Evolutionary conservation across 2,888 invertebrate genomes (phyloP), one percentile per base, ranked within the genome.

Genomic region (Drosophila niveifrons): DNA sequence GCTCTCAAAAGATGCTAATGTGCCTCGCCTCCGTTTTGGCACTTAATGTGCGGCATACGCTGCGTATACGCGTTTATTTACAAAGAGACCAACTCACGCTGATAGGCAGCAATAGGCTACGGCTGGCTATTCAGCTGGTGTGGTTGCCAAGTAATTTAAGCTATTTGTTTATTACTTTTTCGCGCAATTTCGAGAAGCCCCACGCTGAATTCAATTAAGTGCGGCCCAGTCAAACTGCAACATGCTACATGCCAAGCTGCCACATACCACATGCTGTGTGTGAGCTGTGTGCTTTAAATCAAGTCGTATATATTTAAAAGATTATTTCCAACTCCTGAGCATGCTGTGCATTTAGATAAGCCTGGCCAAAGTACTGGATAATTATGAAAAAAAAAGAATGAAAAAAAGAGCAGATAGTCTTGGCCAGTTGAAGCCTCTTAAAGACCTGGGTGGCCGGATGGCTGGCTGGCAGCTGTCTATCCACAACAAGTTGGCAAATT

Each of bases 1-100:
- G 52, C 41, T 9, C 10, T 15, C 31, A 46, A 15, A 46, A 46
- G 65, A 66, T 78, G 74, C 69, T 78, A 74, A 76, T 74, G 65
- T 78, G 47, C 63, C 63, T 58, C 41, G 17, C 18, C 7, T 18
- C 47, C 55, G 62, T 56, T 62, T 47, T 47, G 18, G 31, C 43
- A 31, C 36, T 46, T 78, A 84, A 73, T 84, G 56, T 48, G 64
- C 50, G 70, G 74, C 82, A 79, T 85, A 85, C 88, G 88, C 58
- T 73, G 75, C 69, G 75, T 77, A 80, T 83, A 66, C 55, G 39
- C 48, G 36, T 39, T 64, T 72, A 67, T 64, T 57, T 50, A 31
- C 55, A 39, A 39, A 36, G 47, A n/a, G n/a, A 28, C 36, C 36
- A 3, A 31, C 31, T 39, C 39, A 9, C 2, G 39, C 39, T 39